Percentiles rank a stretch among this genome's conserved stretches.
Evolutionary conservation across 2,113 vertebrate genomes (phyloP).

Genomic region (Ploceus nigricollis): DNA sequence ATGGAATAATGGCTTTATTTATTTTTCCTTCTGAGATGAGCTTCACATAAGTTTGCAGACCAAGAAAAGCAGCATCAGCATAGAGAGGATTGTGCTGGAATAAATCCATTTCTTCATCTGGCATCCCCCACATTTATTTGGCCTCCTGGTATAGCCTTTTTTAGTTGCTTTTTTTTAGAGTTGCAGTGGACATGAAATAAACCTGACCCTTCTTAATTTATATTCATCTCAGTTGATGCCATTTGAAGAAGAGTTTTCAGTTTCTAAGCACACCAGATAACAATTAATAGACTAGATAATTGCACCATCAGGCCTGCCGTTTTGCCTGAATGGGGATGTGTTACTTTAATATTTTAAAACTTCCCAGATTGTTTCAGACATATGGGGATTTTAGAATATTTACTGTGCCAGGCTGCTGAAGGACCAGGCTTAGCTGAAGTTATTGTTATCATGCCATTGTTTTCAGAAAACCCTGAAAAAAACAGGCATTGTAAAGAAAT

Average conservation of each 20-base stretch:
- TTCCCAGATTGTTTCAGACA: neutral
- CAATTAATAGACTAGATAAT: slow-evolving; percentile 25
- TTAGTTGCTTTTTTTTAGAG: neutral
- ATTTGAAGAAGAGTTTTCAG: neutral
- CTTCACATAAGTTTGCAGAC: neutral
- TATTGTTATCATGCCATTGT: neutral
- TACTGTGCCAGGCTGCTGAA: neutral
- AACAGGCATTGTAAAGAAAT: slow-evolving; percentile 16
- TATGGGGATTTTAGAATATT: neutral
- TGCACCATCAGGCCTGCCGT: neutral
- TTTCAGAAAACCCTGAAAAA: neutral
- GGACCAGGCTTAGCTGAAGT: neutral
- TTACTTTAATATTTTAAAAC: neutral
- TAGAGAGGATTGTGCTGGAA: neutral
- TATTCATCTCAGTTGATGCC: neutral
- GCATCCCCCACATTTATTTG: neutral
- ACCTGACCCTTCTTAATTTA: neutral
- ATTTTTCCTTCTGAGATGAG: neutral
- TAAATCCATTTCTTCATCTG: neutral
- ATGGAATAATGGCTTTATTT: neutral
- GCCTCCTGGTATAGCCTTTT: neutral
- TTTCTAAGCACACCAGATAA: neutral
- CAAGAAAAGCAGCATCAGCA: neutral
- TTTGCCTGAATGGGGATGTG: neutral
- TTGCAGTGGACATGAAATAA: neutral